Percentiles rank a stretch among this genome's conserved stretches.
Evolutionary conservation across 1,140 invertebrate genomes (phyloP).

Genomic region (Anastatus disparis): DNA sequence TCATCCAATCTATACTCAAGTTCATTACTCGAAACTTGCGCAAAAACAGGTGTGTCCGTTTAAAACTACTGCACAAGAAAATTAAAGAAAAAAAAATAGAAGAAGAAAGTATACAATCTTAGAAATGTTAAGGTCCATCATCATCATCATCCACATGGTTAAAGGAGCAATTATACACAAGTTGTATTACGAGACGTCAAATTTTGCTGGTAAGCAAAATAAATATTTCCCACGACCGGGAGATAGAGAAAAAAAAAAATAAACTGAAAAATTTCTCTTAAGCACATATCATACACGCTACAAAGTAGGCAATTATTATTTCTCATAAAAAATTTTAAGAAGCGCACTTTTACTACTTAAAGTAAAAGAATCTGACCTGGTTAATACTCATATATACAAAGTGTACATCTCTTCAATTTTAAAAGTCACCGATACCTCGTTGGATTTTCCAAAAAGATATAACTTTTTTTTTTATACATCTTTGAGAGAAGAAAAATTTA

Average conservation of each 20-base stretch:
- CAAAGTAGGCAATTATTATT: constrained; percentile 42
- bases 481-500: neutral
- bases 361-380: constrained; percentile 27
- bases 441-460: constrained; percentile 2
- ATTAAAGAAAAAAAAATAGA: neutral
- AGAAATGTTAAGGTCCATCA: neutral
- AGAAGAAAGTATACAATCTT: neutral
- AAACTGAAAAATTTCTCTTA: too few relatives aligned
- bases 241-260: too few relatives aligned
- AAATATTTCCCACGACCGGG: constrained; percentile 35
- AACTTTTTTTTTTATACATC: neutral
- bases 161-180: constrained; percentile 20
- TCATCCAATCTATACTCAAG: too few relatives aligned
- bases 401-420: too few relatives aligned
- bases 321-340: constrained; percentile 39
- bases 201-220: neutral
- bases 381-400: constrained; percentile 9
- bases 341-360: constrained; percentile 31
- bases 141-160: neutral
- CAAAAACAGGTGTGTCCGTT: neutral
- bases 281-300: constrained; percentile 25
- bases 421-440: too few relatives aligned
- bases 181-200: neutral
- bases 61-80: neutral
- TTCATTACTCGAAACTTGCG: neutral